Base-by-base conservation (phyloP, 2,797 vertebrate species). In the Danio aesculapii region DNA sequence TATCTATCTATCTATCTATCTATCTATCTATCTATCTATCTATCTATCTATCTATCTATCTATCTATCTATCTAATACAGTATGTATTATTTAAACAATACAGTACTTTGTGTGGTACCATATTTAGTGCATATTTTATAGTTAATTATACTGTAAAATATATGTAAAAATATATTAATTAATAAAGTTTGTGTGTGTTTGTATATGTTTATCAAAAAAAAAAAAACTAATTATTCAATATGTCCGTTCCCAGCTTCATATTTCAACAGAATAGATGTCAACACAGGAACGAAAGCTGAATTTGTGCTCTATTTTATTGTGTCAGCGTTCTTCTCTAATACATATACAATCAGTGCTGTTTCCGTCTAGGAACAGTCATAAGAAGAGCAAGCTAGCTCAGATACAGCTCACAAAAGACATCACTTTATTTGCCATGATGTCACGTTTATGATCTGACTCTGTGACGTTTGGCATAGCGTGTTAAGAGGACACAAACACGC, bases 401-500 rank as follows among this genome's bases (percentile, higher is more conserved):
- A 30, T 30, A 30, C 3, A 30, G 30, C 30, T 30, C 30, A 30
- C 30, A 30, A 3, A 30, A 30, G 30, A 30, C 30, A 30, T 30
- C 30, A 30, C 3, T 30, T 49, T 49, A 49, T 49, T 49, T 49
- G 2, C 12, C 62, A 21, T 43, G 11, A 79, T 30, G 13, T 46
- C 47, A 53, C 21, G 39, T 10, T 63, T 55, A n/a, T n/a, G n/a
- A 46, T 72, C 58, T 50, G 44, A 61, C 16, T 41, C 13, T 12
- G 63, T 41, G 55, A 69, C 21, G 55, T 13, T 70, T 44, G 13
- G 3, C 61, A 47, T 66, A 41, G 50, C 39, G 8, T 73, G 61
- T 73, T 72, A 72, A 57, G 50, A 44, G 69, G 59, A 8, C 49
- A 72, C 58, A 79, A 59, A 70, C 66, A 17, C 70, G 63, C 49